These are phyloP conservation scores for Calameuta filiformis DNA, from an alignment of 2,888 invertebrate species.

Conservation along the genomic window DNA sequence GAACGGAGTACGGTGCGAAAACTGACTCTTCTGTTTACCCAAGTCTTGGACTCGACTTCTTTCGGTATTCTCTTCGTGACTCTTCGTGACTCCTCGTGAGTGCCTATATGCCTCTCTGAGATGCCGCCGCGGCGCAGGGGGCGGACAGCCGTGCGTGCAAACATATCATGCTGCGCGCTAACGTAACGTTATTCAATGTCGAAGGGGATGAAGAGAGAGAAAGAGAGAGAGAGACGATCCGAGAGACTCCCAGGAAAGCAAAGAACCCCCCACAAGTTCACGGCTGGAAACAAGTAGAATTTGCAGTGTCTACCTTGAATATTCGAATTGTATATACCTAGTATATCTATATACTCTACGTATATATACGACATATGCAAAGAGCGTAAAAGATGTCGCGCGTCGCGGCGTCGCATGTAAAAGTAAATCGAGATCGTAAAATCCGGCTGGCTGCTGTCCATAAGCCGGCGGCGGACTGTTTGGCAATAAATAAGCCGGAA, in stretches of 20 bases:
- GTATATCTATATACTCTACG: too few relatives aligned
- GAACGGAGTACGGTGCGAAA: conserved; percentile 48
- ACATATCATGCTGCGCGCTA: too few relatives aligned
- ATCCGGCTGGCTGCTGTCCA: neutral
- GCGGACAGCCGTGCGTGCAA: conserved; percentile 39
- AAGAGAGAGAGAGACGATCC: neutral
- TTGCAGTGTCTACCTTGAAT: too few relatives aligned
- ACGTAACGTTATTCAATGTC: conserved; percentile 26
- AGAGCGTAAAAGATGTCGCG: too few relatives aligned
- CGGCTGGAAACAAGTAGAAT: neutral
- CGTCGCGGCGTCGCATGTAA: conserved; percentile 1
- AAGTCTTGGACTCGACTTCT: conserved; percentile 34
- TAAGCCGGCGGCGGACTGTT: neutral
- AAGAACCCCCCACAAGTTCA: conserved; percentile 1
- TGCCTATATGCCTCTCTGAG: conserved; percentile 20
- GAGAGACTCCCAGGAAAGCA: too few relatives aligned
- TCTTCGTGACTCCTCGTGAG: neutral
- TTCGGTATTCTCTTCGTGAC: neutral
- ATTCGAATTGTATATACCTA: too few relatives aligned
- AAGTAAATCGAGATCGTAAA: conserved; percentile 1
- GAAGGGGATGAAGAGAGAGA: conserved; percentile 9
- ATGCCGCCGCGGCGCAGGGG: conserved; percentile 32
- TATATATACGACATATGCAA: too few relatives aligned
- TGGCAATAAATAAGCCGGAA: conserved; percentile 33
- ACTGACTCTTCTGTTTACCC: conserved; percentile 55